These are phyloP conservation scores for Bilobella aurantiaca DNA, from an alignment of 1,140 invertebrate species.

Conservation along the genomic window DNA sequence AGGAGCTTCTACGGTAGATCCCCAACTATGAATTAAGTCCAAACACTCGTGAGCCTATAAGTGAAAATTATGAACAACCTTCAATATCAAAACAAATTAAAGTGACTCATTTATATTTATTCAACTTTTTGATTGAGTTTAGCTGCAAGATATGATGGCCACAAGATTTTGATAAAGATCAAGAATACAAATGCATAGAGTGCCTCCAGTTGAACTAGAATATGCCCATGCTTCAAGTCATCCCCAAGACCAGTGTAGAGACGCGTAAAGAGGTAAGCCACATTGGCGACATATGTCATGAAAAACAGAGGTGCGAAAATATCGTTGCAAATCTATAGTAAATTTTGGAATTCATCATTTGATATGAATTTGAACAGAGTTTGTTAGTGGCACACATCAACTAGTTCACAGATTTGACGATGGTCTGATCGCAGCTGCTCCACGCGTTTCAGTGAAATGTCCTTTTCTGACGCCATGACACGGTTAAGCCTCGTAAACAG, in stretches of 20 bases:
- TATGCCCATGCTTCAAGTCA: conserved; percentile 6
- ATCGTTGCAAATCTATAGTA: conserved; percentile 12
- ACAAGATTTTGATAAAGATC: conserved; percentile 13
- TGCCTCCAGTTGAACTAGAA: conserved; percentile 11
- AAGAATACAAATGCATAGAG: conserved; percentile 12
- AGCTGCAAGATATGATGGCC: conserved; percentile 17
- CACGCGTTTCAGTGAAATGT: neutral
- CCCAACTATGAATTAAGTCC: conserved; percentile 17
- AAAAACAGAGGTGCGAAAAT: conserved; percentile 18
- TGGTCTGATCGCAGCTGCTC: neutral
- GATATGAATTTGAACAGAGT: neutral
- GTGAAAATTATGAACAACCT: neutral
- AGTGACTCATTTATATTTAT: neutral
- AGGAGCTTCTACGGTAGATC: neutral
- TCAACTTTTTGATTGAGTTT: conserved; percentile 15
- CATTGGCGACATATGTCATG: conserved; percentile 12
- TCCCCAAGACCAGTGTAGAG: conserved; percentile 16
- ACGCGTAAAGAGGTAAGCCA: conserved; percentile 13
- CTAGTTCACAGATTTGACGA: neutral
- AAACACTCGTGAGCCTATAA: conserved; percentile 11
- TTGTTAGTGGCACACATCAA: neutral
- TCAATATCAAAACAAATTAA: neutral
- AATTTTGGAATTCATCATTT: neutral
- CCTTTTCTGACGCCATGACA: neutral
- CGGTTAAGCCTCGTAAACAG: neutral